phyloP scores from a whole-genome alignment of 2,888 invertebrate species.

The Anthrax anthrax region DNA sequence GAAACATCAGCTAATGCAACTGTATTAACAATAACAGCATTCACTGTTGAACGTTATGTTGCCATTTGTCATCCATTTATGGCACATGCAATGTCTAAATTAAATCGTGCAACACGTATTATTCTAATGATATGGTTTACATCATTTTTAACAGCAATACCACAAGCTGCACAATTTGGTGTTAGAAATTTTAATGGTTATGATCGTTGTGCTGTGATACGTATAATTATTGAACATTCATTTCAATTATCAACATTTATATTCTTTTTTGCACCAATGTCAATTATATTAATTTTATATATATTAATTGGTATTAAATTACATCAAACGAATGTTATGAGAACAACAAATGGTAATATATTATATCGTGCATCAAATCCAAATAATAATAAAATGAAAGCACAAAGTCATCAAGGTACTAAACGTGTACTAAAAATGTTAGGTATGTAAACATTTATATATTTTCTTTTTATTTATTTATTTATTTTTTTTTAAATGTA shows the following conservation, averaged over 20 bases:
- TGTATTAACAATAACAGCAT: slow-evolving; percentile 65
- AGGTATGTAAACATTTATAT: slow-evolving; percentile 39
- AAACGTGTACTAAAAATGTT: slow-evolving; percentile 60
- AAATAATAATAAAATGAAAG: slow-evolving; percentile 23
- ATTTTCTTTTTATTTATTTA: background rate
- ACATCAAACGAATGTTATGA: slow-evolving; percentile 39
- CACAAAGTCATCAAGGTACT: slow-evolving; percentile 43
- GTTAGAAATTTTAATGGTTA: slow-evolving; percentile 32
- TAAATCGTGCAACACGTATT: slow-evolving; percentile 66
- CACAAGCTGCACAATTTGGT: slow-evolving; percentile 70
- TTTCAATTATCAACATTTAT: slow-evolving; percentile 51
- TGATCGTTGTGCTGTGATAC: slow-evolving; percentile 26
- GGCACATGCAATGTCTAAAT: slow-evolving; percentile 66
- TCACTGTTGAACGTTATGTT: slow-evolving; percentile 61
- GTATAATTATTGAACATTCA: slow-evolving; percentile 36
- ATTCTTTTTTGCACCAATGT: slow-evolving; percentile 82
- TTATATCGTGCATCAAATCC: slow-evolving; percentile 15
- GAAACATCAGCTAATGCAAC: slow-evolving; percentile 71
- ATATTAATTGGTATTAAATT: slow-evolving; percentile 58
- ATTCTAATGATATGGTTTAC: slow-evolving; percentile 63
- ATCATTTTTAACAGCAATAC: slow-evolving; percentile 57
- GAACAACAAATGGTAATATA: slow-evolving; percentile 22
- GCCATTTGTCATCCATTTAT: slow-evolving; percentile 49
- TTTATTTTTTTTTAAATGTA: background rate
- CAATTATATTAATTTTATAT: slow-evolving; percentile 70